Percentiles rank a stretch among this genome's conserved stretches.
phyloP scores from a whole-genome alignment of 2,797 vertebrate species.

The Xyrichtys novacula region DNA sequence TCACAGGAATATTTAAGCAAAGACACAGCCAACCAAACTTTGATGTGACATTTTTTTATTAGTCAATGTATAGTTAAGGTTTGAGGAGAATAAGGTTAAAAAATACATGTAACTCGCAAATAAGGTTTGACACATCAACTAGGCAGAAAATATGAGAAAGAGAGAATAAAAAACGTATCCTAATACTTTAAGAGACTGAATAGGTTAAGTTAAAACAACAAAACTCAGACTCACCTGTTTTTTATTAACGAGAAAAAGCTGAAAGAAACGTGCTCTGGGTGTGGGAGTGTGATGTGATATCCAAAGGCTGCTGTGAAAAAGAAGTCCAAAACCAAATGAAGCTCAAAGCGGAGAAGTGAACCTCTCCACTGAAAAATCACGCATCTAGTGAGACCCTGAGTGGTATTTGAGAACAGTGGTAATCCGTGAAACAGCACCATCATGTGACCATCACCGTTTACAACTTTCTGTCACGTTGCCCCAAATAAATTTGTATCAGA shows the following conservation, averaged over 20 bases:
- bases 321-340: conserved; percentile 29
- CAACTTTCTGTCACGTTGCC: too few species aligned
- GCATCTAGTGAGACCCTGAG: conserved; percentile 5
- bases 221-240: conserved; percentile 45
- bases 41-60: background rate
- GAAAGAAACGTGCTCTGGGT: background rate
- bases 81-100: background rate
- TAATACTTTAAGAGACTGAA: background rate
- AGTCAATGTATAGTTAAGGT: background rate
- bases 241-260: background rate
- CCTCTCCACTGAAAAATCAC: background rate
- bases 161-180: rapidly evolving
- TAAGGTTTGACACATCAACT: background rate
- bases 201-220: background rate
- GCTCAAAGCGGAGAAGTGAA: conserved; percentile 1
- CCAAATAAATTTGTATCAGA: too few species aligned
- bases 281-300: conserved; percentile 23
- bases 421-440: conserved; percentile 32
- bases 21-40: too few species aligned
- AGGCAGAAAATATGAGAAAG: background rate
- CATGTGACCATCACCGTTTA: background rate
- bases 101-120: background rate
- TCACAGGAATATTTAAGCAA: background rate
- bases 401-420: background rate
- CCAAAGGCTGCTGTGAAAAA: conserved; percentile 29